phyloP scores from a whole-genome alignment of 2,888 invertebrate species.

The Falcaria lacertinaria region DNA sequence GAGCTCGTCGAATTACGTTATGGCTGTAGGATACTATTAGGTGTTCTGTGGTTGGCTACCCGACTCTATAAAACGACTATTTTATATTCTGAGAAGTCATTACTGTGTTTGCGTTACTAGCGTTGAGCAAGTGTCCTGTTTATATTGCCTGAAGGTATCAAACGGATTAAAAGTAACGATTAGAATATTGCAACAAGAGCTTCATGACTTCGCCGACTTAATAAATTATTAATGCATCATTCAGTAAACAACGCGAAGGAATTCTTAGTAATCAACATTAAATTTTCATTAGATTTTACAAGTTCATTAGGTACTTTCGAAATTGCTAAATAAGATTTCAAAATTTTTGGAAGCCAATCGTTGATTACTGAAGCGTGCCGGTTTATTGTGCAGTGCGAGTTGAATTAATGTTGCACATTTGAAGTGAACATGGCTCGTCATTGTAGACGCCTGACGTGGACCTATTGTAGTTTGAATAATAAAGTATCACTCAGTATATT shows the following conservation, averaged over 20 bases:
- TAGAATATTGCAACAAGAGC: neutral
- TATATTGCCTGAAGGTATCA: slow-evolving; percentile 18
- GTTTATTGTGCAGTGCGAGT: neutral
- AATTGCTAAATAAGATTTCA: neutral
- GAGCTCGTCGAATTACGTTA: slow-evolving; percentile 27
- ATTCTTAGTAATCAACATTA: too few species aligned
- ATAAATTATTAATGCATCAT: too few species aligned
- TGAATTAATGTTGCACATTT: neutral
- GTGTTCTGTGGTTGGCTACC: too few species aligned
- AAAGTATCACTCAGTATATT: too few species aligned
- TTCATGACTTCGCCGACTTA: neutral
- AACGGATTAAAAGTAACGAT: slow-evolving; percentile 13
- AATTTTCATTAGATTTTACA: neutral
- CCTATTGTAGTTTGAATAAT: slow-evolving; percentile 53
- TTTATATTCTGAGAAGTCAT: slow-evolving; percentile 39
- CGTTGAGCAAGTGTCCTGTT: slow-evolving; percentile 31
- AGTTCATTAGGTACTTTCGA: neutral
- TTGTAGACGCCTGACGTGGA: slow-evolving; percentile 33
- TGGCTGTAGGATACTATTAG: too few species aligned
- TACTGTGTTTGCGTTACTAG: slow-evolving; percentile 20
- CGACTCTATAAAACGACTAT: slow-evolving; percentile 28
- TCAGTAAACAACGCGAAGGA: too few species aligned
- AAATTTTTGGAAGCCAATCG: neutral
- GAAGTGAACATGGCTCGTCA: slow-evolving; percentile 14
- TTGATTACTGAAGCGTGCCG: neutral